These are phyloP conservation scores for Protobothrops flavoviridis DNA, from an alignment of 2,113 vertebrate species.

Conservation along the genomic window DNA sequence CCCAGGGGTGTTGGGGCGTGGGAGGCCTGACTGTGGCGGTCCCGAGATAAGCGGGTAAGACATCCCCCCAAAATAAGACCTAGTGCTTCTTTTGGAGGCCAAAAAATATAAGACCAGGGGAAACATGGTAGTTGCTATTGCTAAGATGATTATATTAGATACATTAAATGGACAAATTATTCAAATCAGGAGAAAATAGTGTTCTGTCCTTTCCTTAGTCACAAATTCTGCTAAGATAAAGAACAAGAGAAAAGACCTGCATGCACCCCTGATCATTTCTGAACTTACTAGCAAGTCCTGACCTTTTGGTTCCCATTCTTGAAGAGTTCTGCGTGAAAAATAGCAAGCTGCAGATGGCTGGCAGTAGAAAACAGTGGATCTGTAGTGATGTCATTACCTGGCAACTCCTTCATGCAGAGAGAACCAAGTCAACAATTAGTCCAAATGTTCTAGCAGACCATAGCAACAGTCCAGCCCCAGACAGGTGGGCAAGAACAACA, in stretches of 20 bases:
- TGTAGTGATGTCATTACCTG: neutral
- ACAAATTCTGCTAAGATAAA: neutral
- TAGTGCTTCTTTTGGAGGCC: too few relatives aligned
- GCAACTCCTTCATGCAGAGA: neutral
- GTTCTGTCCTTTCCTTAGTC: neutral
- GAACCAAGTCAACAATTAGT: neutral
- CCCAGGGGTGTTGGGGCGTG: too few relatives aligned
- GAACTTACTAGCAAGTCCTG: neutral
- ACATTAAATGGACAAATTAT: neutral
- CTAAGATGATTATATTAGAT: neutral
- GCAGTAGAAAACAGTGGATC: neutral
- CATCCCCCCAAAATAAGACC: too few relatives aligned
- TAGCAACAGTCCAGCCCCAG: neutral
- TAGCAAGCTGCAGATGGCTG: neutral
- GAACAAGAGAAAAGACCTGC: neutral
- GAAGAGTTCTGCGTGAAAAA: neutral
- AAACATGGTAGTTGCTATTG: too few relatives aligned
- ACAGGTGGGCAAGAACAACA: neutral
- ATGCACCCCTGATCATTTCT: neutral
- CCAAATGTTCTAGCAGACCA: neutral
- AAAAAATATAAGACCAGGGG: too few relatives aligned
- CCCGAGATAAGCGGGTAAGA: too few relatives aligned
- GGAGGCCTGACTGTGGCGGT: too few relatives aligned
- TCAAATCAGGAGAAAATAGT: neutral
- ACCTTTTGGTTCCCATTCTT: neutral